phyloP scores from a whole-genome alignment of 2,797 vertebrate species.

The Antrozous pallidus region DNA sequence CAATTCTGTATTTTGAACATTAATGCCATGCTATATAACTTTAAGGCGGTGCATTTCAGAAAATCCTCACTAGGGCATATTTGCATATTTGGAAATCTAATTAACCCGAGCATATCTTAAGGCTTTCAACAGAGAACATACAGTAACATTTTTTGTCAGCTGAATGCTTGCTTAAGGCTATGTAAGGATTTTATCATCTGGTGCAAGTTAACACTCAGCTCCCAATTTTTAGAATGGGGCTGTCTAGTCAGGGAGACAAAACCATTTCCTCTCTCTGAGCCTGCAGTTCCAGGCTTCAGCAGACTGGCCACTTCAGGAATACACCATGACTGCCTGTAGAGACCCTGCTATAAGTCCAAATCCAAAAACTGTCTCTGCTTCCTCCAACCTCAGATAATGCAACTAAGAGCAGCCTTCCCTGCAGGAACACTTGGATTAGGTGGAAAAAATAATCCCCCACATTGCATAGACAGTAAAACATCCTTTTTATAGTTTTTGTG shows the following conservation, averaged over 20 bases:
- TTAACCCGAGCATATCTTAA: slow-evolving; percentile 74
- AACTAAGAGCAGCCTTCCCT: background rate
- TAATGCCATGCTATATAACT: slow-evolving; percentile 63
- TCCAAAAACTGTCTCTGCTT: background rate
- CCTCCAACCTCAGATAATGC: background rate
- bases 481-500: background rate
- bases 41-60: slow-evolving; percentile 69
- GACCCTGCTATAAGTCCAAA: background rate
- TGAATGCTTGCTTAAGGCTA: slow-evolving; percentile 62
- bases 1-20: slow-evolving; percentile 68
- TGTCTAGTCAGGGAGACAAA: background rate
- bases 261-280: background rate
- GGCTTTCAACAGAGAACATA: slow-evolving; percentile 67
- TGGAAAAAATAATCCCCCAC: background rate
- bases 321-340: background rate
- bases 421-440: background rate
- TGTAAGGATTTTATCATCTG: slow-evolving; percentile 57
- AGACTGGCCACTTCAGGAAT: background rate
- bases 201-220: slow-evolving; percentile 56
- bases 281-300: background rate
- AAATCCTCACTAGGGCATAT: slow-evolving; percentile 69
- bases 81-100: slow-evolving; percentile 78
- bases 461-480: background rate
- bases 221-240: background rate
- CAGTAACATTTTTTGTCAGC: slow-evolving; percentile 75